Evolutionary conservation across 2,797 vertebrate genomes (phyloP).

Genomic region (Propithecus deckenii): DNA sequence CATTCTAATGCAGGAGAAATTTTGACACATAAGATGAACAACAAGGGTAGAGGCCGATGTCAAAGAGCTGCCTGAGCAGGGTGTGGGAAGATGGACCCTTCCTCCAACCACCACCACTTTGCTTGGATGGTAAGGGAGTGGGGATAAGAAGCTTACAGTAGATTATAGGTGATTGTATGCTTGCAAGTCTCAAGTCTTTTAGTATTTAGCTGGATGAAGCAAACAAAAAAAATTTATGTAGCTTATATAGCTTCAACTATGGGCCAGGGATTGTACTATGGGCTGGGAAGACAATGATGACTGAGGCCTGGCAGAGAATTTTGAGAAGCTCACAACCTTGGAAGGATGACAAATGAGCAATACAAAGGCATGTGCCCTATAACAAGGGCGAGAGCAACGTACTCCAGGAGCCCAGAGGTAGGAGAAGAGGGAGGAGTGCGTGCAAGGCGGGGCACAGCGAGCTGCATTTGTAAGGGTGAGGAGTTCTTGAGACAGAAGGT

Average conservation of each 20-base stretch:
- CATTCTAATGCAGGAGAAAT: background rate
- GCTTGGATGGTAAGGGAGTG: background rate
- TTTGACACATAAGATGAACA: background rate
- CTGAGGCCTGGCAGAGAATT: background rate
- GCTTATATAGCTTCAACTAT: background rate
- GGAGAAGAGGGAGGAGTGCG: background rate
- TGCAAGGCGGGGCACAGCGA: accelerated
- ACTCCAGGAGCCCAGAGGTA: background rate
- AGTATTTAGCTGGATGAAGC: background rate
- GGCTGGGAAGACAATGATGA: background rate
- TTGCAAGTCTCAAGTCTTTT: background rate
- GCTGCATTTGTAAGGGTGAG: background rate
- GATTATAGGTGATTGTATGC: background rate
- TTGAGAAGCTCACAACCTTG: background rate
- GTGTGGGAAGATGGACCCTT: background rate
- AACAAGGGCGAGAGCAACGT: background rate
- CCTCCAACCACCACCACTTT: background rate
- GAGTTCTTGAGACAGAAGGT: background rate
- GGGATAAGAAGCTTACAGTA: background rate
- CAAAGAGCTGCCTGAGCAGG: background rate
- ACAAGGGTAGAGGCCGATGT: background rate
- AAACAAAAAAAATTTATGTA: background rate
- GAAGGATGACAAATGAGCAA: background rate
- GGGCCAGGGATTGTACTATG: background rate
- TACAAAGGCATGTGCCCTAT: background rate